Evolutionary conservation across 2,888 invertebrate genomes (phyloP).

Genomic region (Cheilosia urbana): DNA sequence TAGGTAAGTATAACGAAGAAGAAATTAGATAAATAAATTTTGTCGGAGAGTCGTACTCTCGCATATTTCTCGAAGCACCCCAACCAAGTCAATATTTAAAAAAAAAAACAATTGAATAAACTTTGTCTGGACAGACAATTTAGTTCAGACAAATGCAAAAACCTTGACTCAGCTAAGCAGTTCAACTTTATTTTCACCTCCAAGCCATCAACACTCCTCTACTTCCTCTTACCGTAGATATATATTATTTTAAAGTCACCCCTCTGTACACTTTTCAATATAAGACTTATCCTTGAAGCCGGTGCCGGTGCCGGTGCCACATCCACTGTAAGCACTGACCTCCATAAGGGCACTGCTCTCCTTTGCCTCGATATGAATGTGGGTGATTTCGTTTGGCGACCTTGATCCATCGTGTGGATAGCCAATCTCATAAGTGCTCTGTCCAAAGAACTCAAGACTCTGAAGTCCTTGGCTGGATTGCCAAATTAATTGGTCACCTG

Average conservation of each 20-base stretch:
- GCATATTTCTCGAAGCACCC: too few species aligned
- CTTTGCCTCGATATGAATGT: constrained; percentile 42
- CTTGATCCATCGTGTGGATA: constrained; percentile 41
- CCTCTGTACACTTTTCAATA: constrained; percentile 36
- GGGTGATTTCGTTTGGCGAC: constrained; percentile 37
- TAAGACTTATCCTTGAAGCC: constrained; percentile 29
- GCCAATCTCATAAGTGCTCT: constrained; percentile 12
- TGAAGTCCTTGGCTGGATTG: constrained; percentile 30
- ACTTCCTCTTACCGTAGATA: constrained; percentile 60
- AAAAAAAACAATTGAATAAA: too few species aligned
- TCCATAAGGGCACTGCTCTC: constrained; percentile 40
- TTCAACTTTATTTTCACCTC: neutral
- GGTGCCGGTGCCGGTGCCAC: constrained; percentile 36
- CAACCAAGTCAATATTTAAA: too few species aligned
- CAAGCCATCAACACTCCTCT: neutral
- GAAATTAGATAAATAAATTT: too few species aligned
- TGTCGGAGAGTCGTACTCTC: too few species aligned
- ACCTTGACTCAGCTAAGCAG: neutral
- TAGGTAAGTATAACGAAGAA: too few species aligned
- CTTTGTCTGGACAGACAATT: neutral
- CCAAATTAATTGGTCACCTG: constrained; percentile 53
- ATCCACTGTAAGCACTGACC: constrained; percentile 17
- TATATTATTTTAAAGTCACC: constrained; percentile 18
- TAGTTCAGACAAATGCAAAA: neutral
- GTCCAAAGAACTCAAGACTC: constrained; percentile 32